Conservation (phyloP, 2,113 vertebrate species). For the Ictalurus punctatus region DNA sequence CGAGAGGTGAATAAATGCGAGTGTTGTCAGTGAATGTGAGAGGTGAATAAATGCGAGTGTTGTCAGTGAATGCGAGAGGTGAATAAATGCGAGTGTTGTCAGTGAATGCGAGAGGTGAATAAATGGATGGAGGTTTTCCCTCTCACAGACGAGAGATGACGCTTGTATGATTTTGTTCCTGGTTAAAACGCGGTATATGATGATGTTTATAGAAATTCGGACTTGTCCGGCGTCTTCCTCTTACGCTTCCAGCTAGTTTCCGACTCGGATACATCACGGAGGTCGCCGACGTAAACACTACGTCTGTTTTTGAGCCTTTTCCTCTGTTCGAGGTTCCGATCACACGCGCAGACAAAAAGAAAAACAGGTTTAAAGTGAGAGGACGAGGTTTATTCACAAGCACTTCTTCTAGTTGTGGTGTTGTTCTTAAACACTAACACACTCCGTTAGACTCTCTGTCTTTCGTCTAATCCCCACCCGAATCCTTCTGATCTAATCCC, state of each 20-base stretch:
- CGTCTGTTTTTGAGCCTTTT: background rate
- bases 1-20: too few relatives aligned
- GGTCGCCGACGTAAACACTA: background rate
- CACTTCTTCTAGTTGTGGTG: background rate
- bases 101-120: too few relatives aligned
- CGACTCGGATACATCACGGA: background rate
- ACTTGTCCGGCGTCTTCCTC: background rate
- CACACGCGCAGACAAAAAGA: background rate
- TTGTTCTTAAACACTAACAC: constrained; percentile 1
- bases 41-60: background rate
- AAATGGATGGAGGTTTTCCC: background rate
- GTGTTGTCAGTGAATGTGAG: background rate
- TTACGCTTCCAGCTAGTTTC: too few relatives aligned
- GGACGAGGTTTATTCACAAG: background rate
- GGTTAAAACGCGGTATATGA: background rate
- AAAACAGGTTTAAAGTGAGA: background rate
- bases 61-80: too few relatives aligned
- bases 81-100: too few relatives aligned
- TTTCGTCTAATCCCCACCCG: background rate
- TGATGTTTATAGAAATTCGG: background rate
- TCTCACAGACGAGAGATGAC: background rate
- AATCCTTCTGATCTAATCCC: constrained; percentile 24
- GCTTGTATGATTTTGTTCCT: background rate
- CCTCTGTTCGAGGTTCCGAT: background rate
- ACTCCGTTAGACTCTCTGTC: background rate